Conservation (phyloP, 2,797 vertebrate genomes). For the Botia kubotai region DNA sequence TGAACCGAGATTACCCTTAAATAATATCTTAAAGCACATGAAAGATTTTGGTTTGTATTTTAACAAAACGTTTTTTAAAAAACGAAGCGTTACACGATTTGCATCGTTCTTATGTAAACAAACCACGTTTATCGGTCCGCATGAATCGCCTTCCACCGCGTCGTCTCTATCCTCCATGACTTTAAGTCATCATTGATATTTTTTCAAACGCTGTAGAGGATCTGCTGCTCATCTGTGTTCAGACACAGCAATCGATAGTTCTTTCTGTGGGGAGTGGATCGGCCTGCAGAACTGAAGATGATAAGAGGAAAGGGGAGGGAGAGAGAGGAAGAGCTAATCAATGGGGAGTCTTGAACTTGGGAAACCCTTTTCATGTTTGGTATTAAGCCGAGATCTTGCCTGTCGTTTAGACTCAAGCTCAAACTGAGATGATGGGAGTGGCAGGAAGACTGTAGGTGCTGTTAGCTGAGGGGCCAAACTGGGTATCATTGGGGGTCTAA, state of each 20-base stretch:
- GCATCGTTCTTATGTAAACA: background rate
- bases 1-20: too few relatives aligned
- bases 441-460: constrained; percentile 28
- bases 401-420: constrained; percentile 59
- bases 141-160: background rate
- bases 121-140: background rate
- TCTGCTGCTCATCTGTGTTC: constrained; percentile 55
- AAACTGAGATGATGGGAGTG: constrained; percentile 46
- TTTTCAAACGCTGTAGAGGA: constrained; percentile 62
- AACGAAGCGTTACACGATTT: background rate
- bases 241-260: constrained; percentile 63
- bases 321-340: constrained; percentile 66
- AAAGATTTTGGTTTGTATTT: too few relatives aligned
- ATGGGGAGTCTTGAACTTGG: constrained; percentile 75
- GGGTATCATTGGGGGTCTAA: too few relatives aligned
- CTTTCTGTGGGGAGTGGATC: constrained; percentile 59
- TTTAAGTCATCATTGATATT: constrained; percentile 44
- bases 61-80: background rate
- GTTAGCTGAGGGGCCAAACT: constrained; percentile 24
- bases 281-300: constrained; percentile 61
- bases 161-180: constrained; percentile 31
- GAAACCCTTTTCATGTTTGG: constrained; percentile 79
- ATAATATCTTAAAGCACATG: too few relatives aligned
- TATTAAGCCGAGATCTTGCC: constrained; percentile 74
- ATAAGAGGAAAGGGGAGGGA: constrained; percentile 46